A percentile compares a stretch with the other conserved stretches of the same genome.
Evolutionary conservation across 92 coral and sea anemone genomes (phyloP).

Genomic region (Phymanthus crucifer): DNA sequence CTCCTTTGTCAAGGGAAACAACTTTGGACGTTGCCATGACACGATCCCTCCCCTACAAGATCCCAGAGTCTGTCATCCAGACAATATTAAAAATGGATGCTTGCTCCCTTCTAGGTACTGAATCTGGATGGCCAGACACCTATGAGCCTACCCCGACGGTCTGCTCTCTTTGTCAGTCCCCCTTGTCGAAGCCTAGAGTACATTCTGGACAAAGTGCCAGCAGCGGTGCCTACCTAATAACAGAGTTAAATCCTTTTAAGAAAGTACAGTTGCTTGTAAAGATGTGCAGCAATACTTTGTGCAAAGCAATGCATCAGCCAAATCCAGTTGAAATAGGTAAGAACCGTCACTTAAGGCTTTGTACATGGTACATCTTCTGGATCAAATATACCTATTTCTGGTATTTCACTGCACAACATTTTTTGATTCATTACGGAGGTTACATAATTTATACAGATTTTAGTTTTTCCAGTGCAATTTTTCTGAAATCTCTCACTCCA

Average conservation of each 20-base stretch:
- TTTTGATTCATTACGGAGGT: no score
- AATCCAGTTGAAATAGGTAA: conserved; percentile 25
- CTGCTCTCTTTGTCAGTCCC: conserved; percentile 9
- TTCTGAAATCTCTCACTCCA: no score
- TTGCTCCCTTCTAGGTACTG: background rate
- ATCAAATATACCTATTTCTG: background rate
- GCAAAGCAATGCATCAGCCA: conserved; percentile 49
- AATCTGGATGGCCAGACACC: conserved; percentile 25
- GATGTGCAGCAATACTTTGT: conserved; percentile 10
- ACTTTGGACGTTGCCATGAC: conserved; percentile 31
- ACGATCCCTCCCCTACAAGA: conserved; percentile 21
- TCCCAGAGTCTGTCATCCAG: conserved; percentile 3
- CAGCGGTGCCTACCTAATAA: background rate
- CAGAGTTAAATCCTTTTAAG: conserved; percentile 19
- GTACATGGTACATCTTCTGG: no score
- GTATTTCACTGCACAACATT: no score
- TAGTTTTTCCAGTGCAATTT: no score
- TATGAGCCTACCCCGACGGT: background rate
- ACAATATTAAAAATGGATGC: conserved; percentile 14
- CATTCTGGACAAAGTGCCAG: conserved; percentile 32
- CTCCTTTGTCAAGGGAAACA: conserved; percentile 15
- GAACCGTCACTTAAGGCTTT: background rate
- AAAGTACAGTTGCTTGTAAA: conserved; percentile 20
- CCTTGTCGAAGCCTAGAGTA: conserved; percentile 2
- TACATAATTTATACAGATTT: no score